Percentiles rank a stretch among this genome's conserved stretches.
phyloP scores from a whole-genome alignment of 2,113 vertebrate species.

The Casuarius casuarius region DNA sequence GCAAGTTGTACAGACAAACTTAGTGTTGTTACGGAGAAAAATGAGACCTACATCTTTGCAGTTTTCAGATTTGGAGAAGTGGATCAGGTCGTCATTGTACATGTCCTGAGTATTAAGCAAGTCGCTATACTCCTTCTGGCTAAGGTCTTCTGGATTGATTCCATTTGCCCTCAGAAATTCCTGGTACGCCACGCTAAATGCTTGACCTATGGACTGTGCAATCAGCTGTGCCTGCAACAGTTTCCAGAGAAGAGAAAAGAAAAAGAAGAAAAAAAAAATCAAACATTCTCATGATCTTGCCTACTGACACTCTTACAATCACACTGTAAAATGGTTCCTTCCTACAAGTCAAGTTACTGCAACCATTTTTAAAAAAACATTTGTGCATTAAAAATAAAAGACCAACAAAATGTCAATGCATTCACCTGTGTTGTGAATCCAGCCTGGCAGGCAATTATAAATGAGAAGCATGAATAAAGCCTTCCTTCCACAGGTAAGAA shows the following conservation, averaged over 20 bases:
- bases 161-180: conserved; percentile 95
- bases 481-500: not conserved
- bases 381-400: not conserved
- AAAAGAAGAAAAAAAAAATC: not conserved
- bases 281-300: not conserved
- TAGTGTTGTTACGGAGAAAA: not conserved
- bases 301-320: not conserved
- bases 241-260: not conserved
- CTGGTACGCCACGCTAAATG: conserved; percentile 97
- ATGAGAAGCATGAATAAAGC: not conserved
- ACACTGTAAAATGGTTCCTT: not conserved
- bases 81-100: conserved; percentile 97
- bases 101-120: conserved; percentile 96
- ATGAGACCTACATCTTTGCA: conserved; percentile 90
- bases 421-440: not conserved
- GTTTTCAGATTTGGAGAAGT: conserved; percentile 98
- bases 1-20: not conserved
- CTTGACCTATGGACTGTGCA: conserved; percentile 96
- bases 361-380: not conserved
- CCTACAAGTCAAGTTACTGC: not conserved
- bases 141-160: conserved; percentile 96
- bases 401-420: not conserved
- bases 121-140: conserved; percentile 97
- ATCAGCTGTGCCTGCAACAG: conserved; percentile 89
- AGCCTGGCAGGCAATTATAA: not conserved